phyloP scores from a whole-genome alignment of 1,140 invertebrate genomes.

The Chelonus insularis region DNA sequence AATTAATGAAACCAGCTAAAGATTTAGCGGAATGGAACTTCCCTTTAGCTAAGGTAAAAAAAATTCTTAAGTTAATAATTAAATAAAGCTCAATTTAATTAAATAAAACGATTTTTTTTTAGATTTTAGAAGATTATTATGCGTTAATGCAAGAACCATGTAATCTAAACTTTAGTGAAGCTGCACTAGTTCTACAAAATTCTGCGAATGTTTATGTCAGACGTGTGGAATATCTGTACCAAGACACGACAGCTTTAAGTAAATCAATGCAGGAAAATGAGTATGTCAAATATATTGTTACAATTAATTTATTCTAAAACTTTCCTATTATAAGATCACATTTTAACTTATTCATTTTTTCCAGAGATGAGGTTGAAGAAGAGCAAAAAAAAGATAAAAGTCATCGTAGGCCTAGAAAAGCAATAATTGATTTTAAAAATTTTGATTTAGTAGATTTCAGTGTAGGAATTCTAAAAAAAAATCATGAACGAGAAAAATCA shows the following conservation, averaged over 20 bases:
- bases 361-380: conserved; percentile 15
- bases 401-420: conserved; percentile 30
- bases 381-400: too few species aligned
- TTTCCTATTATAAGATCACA: too few species aligned
- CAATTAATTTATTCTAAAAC: too few species aligned
- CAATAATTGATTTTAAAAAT: conserved; percentile 39
- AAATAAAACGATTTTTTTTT: conserved; percentile 24
- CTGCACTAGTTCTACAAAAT: conserved; percentile 51
- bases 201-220: conserved; percentile 48
- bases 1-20: conserved; percentile 49
- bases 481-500: conserved; percentile 45
- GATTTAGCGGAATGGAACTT: conserved; percentile 50
- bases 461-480: conserved; percentile 41
- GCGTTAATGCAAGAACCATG: conserved; percentile 35
- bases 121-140: conserved; percentile 48
- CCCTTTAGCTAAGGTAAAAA: conserved; percentile 46
- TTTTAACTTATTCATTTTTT: too few species aligned
- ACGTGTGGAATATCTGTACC: conserved; percentile 45
- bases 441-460: conserved; percentile 42
- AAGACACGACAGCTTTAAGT: conserved; percentile 36
- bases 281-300: conserved; percentile 35
- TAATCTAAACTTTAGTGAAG: conserved; percentile 48
- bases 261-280: conserved; percentile 35
- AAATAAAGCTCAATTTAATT: too few species aligned
- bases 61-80: not conserved